Conservation (phyloP, 1,140 invertebrate genomes). For the Laupala kohalensis region DNA sequence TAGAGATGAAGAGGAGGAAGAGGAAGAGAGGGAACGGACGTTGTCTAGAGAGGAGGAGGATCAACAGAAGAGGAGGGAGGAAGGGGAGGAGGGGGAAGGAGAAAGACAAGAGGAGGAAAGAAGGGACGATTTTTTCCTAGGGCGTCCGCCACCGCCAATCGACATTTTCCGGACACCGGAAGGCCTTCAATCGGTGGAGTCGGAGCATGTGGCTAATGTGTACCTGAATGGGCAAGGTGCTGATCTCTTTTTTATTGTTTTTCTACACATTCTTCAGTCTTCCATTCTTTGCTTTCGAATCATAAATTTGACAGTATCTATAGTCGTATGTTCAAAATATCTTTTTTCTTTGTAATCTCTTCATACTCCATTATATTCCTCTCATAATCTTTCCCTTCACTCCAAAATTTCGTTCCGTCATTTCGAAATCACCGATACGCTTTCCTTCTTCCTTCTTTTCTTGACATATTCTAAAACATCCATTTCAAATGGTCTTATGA, state of each 20-base stretch:
- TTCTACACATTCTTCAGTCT: background rate
- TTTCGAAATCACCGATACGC: background rate
- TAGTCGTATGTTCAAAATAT: too few species aligned
- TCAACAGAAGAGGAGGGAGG: too few species aligned
- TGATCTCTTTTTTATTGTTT: background rate
- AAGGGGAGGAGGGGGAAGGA: background rate
- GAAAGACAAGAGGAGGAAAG: background rate
- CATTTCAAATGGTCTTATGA: too few species aligned
- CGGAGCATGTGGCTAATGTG: slow-evolving; percentile 9
- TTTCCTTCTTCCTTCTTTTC: background rate
- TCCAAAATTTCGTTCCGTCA: background rate
- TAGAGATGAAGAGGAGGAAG: background rate
- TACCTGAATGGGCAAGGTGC: slow-evolving; percentile 4
- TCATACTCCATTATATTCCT: background rate
- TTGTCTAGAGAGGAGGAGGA: background rate
- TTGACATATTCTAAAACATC: background rate
- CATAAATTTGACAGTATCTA: too few species aligned
- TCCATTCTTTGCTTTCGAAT: too few species aligned
- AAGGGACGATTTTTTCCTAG: background rate
- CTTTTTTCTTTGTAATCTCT: background rate
- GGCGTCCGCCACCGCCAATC: background rate
- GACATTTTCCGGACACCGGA: background rate
- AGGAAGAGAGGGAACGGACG: background rate
- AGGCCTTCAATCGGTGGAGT: slow-evolving; percentile 6
- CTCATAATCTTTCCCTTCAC: background rate